phyloP scores from a whole-genome alignment of 2,797 vertebrate species.

The Manis javanica region DNA sequence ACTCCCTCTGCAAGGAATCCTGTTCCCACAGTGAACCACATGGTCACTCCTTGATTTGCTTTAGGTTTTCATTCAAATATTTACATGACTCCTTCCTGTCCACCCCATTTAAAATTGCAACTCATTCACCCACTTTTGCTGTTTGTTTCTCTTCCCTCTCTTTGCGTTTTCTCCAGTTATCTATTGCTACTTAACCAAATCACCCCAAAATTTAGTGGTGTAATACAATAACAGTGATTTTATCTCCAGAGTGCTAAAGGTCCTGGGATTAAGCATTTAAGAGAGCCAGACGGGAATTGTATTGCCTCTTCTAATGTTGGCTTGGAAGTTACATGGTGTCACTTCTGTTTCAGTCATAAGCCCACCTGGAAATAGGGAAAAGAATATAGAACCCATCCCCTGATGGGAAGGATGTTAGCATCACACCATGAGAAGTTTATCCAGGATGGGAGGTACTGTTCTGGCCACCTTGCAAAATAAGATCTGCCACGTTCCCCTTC shows the following conservation, averaged over 20 bases:
- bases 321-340: background rate
- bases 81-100: background rate
- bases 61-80: background rate
- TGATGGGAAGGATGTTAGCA: background rate
- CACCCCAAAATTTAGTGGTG: background rate
- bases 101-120: background rate
- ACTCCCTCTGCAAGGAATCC: background rate
- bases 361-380: background rate
- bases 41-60: background rate
- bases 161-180: background rate
- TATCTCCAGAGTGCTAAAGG: background rate
- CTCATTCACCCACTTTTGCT: background rate
- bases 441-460: background rate
- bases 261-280: background rate
- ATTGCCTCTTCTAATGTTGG: background rate
- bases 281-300: background rate
- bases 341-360: background rate
- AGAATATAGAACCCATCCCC: background rate
- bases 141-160: background rate
- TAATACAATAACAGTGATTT: background rate
- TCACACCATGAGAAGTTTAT: background rate
- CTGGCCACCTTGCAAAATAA: background rate
- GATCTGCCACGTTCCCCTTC: background rate
- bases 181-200: background rate
- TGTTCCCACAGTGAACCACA: background rate